Conservation (phyloP, 2,113 vertebrate species). For the Atherinomorus stipes region DNA sequence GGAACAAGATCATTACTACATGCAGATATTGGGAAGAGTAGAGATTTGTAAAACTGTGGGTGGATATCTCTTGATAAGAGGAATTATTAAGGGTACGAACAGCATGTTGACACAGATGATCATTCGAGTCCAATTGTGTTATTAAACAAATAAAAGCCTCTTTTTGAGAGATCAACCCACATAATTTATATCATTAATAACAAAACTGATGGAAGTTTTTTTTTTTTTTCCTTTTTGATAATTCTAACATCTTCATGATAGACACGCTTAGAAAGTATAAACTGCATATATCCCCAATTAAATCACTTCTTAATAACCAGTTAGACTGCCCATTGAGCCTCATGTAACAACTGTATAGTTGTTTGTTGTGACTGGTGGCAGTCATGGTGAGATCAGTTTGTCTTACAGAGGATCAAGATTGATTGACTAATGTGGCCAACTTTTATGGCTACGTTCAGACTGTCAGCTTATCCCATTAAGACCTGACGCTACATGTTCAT, state of each 20-base stretch:
- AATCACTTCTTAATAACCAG: no score
- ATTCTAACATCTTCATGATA: neutral
- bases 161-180: neutral
- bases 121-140: no score
- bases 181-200: neutral
- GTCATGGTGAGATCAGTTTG: conserved; percentile 33
- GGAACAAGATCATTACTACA: neutral
- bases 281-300: no score
- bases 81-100: neutral
- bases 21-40: conserved; percentile 7
- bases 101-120: no score
- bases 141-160: no score
- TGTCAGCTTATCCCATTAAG: no score
- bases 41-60: conserved; percentile 25
- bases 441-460: no score
- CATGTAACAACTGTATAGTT: no score
- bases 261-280: no score
- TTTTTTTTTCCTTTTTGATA: neutral
- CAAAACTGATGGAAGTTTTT: neutral
- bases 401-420: conserved; percentile 15
- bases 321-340: no score
- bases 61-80: conserved; percentile 4
- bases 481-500: no score
- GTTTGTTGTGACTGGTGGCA: neutral
- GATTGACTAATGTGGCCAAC: no score